Evolutionary conservation across 2,888 invertebrate species (phyloP), one percentile per base, ranked within the genome.

Genomic region (Agrochola lota): DNA sequence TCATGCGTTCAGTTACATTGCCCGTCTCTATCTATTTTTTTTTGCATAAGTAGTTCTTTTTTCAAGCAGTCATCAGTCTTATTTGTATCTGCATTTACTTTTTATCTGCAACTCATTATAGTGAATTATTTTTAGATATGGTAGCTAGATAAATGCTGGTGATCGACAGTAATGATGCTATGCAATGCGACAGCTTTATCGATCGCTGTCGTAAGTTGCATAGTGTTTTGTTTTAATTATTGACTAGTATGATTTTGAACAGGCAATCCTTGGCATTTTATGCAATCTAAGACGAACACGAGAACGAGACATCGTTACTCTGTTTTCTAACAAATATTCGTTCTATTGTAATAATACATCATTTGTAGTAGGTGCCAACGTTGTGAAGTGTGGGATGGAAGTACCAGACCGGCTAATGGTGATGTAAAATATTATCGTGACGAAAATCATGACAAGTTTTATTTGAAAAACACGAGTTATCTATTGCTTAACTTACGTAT

Each of bases 381-480:
- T 35, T 68, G 5, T 68, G 4, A 23, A 20, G 40, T 52, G 43
- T 35, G 55, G 35, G 60, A 30, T 23, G 40, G 12, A 66, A 30
- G 11, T 43, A 64, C 26, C 71, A 74, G 70, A 70, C 60, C 66
- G 71, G 55, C 66, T 66, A 78, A 82, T 85, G 74, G 59, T 63
- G 57, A 49, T 71, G 76, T 75, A 78, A 64, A 35, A 66, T 85
- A 85, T 82, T 77, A 82, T 87, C 69, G 68, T 26, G 43, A 69
- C 52, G 52, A 74, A 80, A 71, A 86, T 80, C 70, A 52, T 69
- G 59, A 74, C 75, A 77, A n/a, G 46, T 79, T 76, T 70, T 71
- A 62, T 72, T 71, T 66, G 46, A 43, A 60, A 64, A 64, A 43
- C 64, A 66, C 9, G n/a, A 64, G 76, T 52, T 35, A 74, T 72